Percentiles rank a stretch among this genome's conserved stretches.
Conservation (phyloP, 2,113 vertebrate species). For the Cygnus atratus region DNA sequence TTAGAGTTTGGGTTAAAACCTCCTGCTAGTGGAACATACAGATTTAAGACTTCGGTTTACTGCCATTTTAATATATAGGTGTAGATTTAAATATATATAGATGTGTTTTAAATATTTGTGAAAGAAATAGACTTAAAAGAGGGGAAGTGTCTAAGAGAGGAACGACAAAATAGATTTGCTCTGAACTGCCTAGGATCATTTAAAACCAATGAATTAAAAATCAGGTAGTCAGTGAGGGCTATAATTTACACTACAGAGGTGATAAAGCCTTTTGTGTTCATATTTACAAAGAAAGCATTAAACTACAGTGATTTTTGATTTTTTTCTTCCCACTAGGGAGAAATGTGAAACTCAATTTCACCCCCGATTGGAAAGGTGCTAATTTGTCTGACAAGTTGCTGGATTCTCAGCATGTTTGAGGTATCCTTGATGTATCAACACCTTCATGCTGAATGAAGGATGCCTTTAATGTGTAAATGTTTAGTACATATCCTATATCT, state of each 20-base stretch:
- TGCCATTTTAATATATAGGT: not conserved
- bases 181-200: slow-evolving; percentile 57
- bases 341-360: slow-evolving; percentile 83
- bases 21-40: not conserved
- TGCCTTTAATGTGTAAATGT: slow-evolving; percentile 82
- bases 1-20: not conserved
- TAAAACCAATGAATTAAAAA: slow-evolving; percentile 72
- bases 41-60: not conserved
- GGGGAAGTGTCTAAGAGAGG: not conserved
- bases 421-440: slow-evolving; percentile 93
- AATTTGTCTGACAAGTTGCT: slow-evolving; percentile 91
- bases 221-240: slow-evolving; percentile 32
- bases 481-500: slow-evolving; percentile 85
- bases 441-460: slow-evolving; percentile 87
- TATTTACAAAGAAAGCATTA: slow-evolving; percentile 66
- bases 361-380: slow-evolving; percentile 83
- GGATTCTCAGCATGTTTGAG: slow-evolving; percentile 87
- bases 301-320: slow-evolving; percentile 66
- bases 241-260: slow-evolving; percentile 59
- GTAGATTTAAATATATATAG: not conserved
- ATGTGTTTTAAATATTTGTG: not conserved
- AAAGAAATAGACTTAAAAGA: not conserved
- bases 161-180: slow-evolving; percentile 20
- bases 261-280: slow-evolving; percentile 49
- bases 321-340: slow-evolving; percentile 72